phyloP scores from a whole-genome alignment of 2,797 vertebrate genomes.

The Tinamus major region DNA sequence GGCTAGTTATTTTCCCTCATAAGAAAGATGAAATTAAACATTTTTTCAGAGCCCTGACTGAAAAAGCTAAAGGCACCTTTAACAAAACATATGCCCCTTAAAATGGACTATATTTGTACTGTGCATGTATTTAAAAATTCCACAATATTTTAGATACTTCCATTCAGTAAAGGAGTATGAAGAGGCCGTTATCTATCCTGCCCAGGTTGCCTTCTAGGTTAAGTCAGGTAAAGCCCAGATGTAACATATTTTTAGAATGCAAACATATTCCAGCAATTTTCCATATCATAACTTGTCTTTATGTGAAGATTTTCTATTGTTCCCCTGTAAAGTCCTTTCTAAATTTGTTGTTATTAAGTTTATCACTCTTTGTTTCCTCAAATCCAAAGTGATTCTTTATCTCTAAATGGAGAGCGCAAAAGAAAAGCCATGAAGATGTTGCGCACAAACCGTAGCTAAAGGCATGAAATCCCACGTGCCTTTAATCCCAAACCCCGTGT shows the following conservation, averaged over 20 bases:
- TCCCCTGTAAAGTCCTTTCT: background rate
- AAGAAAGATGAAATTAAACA: background rate
- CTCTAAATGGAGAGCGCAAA: background rate
- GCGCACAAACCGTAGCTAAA: background rate
- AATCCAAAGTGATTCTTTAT: background rate
- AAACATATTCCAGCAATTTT: background rate
- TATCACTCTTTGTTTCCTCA: background rate
- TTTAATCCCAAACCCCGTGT: background rate
- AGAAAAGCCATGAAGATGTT: background rate
- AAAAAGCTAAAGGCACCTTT: background rate
- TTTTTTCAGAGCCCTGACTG: background rate
- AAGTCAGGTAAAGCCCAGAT: background rate
- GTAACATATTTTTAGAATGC: background rate
- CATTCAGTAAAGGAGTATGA: background rate
- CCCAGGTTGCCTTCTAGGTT: background rate
- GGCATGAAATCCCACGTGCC: background rate
- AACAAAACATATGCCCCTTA: background rate
- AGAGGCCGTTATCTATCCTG: background rate
- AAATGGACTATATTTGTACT: background rate
- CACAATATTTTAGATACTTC: background rate
- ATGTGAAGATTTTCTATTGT: background rate
- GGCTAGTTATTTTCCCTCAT: background rate
- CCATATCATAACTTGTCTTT: background rate
- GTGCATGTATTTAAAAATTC: background rate
- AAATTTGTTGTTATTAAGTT: background rate